Evolutionary conservation across 2,797 vertebrate genomes (phyloP).

Genomic region (Rhinella marina): DNA sequence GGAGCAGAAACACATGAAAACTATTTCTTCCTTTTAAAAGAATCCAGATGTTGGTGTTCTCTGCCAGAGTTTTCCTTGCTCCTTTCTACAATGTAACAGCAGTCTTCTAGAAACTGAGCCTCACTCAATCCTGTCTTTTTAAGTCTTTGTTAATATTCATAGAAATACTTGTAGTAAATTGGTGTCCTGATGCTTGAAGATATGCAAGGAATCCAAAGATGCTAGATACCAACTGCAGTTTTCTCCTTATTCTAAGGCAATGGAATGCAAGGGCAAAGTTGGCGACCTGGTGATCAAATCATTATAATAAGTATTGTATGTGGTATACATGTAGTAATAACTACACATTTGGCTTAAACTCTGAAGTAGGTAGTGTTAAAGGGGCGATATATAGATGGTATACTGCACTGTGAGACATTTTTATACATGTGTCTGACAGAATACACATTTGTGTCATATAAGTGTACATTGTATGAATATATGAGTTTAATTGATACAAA

Average conservation of each 20-base stretch:
- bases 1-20: constrained; percentile 58
- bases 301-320: background rate
- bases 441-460: background rate
- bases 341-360: background rate
- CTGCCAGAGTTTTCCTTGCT: constrained; percentile 50
- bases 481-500: too few species aligned
- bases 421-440: background rate
- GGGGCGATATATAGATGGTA: background rate
- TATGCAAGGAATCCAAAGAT: background rate
- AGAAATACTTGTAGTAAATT: background rate
- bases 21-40: constrained; percentile 50
- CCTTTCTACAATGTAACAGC: constrained; percentile 22
- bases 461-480: too few species aligned
- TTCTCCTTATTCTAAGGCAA: background rate
- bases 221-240: too few species aligned
- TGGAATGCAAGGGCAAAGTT: background rate
- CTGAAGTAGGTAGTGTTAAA: background rate
- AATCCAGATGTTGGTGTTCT: constrained; percentile 57
- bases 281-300: background rate
- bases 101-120: constrained; percentile 1
- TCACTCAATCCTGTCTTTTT: background rate
- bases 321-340: background rate
- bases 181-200: background rate
- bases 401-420: background rate
- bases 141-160: background rate